phyloP scores from a whole-genome alignment of 1,140 invertebrate species.

The Araneus ventricosus region DNA sequence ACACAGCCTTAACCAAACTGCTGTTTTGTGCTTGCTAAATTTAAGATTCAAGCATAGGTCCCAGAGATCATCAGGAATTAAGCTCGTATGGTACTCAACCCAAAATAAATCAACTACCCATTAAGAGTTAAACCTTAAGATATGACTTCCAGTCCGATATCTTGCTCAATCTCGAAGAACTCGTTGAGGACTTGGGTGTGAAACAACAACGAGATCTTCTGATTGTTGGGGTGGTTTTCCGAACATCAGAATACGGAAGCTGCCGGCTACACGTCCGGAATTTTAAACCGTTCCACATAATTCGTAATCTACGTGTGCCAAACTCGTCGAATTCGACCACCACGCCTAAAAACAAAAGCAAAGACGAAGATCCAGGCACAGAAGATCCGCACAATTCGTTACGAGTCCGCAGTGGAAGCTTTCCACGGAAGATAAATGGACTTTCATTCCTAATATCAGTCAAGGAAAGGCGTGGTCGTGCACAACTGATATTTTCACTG shows the following conservation, averaged over 20 bases:
- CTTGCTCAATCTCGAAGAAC: neutral
- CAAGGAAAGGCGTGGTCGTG: slow-evolving; percentile 40
- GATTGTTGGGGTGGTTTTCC: slow-evolving; percentile 35
- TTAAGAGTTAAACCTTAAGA: neutral
- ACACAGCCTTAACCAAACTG: no score
- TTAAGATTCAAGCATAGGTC: no score
- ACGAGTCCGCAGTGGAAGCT: slow-evolving; percentile 7
- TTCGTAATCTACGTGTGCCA: neutral
- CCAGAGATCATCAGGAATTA: neutral
- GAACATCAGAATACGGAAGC: slow-evolving; percentile 54
- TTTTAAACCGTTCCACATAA: slow-evolving; percentile 34
- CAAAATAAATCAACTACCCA: no score
- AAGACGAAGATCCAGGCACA: neutral
- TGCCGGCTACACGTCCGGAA: neutral
- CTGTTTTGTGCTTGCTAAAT: no score
- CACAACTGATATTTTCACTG: slow-evolving; percentile 40
- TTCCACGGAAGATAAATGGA: slow-evolving; percentile 51
- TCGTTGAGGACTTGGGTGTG: neutral
- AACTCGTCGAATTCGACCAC: slow-evolving; percentile 10
- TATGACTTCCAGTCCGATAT: neutral
- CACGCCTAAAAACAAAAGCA: slow-evolving; percentile 26
- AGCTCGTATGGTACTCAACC: no score
- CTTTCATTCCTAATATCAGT: slow-evolving; percentile 59
- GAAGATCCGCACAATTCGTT: slow-evolving; percentile 13
- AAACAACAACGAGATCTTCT: neutral